Evolutionary conservation across 1,140 invertebrate genomes (phyloP).

Genomic region (Popillia japonica): DNA sequence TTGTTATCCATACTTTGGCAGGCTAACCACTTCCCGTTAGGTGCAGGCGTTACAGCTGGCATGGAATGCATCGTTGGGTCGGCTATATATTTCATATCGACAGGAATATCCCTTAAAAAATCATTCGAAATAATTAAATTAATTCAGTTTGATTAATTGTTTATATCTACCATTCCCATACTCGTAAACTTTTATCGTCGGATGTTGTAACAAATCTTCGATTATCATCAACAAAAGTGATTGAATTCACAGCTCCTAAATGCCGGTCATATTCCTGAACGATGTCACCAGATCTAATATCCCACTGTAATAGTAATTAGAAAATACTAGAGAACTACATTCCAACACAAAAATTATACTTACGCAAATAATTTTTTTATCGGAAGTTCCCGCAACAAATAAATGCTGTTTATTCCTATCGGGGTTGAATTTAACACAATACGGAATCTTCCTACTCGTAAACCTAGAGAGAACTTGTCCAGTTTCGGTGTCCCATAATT

Average conservation of each 20-base stretch:
- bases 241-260: conserved; percentile 97
- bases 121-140: too few species aligned
- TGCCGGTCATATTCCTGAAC: conserved; percentile 99
- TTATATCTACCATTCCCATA: conserved; percentile 93
- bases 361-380: conserved; percentile 98
- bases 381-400: conserved; percentile 97
- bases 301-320: conserved; percentile 79
- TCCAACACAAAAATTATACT: conserved; percentile 58
- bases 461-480: conserved; percentile 92
- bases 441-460: conserved; percentile 93
- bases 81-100: conserved; percentile 99
- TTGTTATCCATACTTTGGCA: conserved; percentile 99
- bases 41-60: conserved; percentile 93
- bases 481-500: conserved; percentile 99
- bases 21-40: conserved; percentile 98
- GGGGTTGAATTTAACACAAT: conserved; percentile 98
- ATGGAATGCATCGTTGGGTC: conserved; percentile 99
- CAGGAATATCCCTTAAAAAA: conserved; percentile 89
- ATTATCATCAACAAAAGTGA: conserved; percentile 99
- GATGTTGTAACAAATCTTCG: conserved; percentile 97
- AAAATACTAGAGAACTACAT: too few species aligned
- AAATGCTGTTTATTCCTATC: conserved; percentile 97
- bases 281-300: conserved; percentile 92
- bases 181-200: conserved; percentile 97
- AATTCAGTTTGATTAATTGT: neutral